Evolutionary conservation across 2,888 invertebrate genomes (phyloP).

Genomic region (Hyalella azteca): DNA sequence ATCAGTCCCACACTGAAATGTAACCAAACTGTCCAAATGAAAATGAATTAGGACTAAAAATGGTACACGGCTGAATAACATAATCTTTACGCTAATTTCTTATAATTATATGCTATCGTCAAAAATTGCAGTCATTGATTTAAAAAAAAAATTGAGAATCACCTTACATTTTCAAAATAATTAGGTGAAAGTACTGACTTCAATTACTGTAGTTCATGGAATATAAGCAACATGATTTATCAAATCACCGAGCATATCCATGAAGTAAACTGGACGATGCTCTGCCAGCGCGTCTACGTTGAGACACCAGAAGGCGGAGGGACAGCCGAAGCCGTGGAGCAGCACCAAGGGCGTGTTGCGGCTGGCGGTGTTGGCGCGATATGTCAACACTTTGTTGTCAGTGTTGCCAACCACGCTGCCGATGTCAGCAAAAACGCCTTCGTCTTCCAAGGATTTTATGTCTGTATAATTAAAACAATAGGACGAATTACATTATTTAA

Average conservation of each 20-base stretch:
- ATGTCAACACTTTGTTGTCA: constrained; percentile 73
- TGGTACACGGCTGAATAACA: no score
- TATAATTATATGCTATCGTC: no score
- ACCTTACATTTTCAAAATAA: no score
- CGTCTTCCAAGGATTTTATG: constrained; percentile 59
- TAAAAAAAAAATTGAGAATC: no score
- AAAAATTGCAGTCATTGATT: no score
- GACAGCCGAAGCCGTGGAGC: constrained; percentile 92
- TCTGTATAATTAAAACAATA: background rate
- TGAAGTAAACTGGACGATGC: constrained; percentile 84
- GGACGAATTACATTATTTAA: background rate
- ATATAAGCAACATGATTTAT: no score
- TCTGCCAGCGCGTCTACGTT: constrained; percentile 84
- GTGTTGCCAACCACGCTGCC: constrained; percentile 70
- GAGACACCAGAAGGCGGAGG: constrained; percentile 90
- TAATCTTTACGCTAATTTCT: no score
- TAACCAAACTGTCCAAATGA: no score
- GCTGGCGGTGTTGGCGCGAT: constrained; percentile 71
- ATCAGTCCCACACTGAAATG: no score
- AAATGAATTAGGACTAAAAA: no score
- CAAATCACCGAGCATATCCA: constrained; percentile 77
- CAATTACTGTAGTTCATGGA: no score
- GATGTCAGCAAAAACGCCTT: constrained; percentile 78
- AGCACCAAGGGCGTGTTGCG: constrained; percentile 82
- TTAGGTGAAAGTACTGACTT: no score